Conservation (phyloP, 2,797 vertebrate species). For the Leptatherina wallacei region DNA sequence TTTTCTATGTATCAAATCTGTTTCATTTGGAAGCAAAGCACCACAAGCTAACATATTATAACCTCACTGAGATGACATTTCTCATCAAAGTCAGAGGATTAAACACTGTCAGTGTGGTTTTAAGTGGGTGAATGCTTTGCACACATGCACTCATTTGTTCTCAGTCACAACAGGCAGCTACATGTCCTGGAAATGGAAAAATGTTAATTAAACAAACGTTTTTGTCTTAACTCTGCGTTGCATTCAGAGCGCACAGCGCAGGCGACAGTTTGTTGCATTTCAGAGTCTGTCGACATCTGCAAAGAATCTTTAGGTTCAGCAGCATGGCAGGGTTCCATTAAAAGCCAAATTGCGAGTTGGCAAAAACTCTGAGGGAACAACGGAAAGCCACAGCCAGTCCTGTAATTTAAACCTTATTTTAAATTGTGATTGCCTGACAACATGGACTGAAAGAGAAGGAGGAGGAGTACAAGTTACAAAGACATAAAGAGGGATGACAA, state of each 20-base stretch:
- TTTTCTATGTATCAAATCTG: slow-evolving; percentile 2
- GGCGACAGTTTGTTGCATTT: slow-evolving; percentile 89
- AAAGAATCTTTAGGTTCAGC: slow-evolving; percentile 95
- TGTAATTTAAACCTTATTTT: slow-evolving; percentile 99
- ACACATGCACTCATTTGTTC: slow-evolving; percentile 27
- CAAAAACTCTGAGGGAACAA: slow-evolving; percentile 97
- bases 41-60: neutral
- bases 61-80: neutral
- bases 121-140: slow-evolving; percentile 7
- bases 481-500: slow-evolving; percentile 29
- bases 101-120: slow-evolving; percentile 21
- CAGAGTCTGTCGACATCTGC: slow-evolving; percentile 94
- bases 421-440: slow-evolving; percentile 91
- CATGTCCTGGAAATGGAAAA: slow-evolving; percentile 23
- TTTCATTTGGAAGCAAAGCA: neutral
- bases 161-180: slow-evolving; percentile 33
- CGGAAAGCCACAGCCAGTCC: slow-evolving; percentile 94
- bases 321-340: slow-evolving; percentile 99
- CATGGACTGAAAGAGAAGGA: slow-evolving; percentile 69
- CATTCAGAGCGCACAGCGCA: slow-evolving; percentile 49
- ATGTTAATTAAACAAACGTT: slow-evolving; percentile 32
- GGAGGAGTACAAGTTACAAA: slow-evolving; percentile 38
- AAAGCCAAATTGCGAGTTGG: slow-evolving; percentile 97
- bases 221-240: slow-evolving; percentile 35
- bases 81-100: slow-evolving; percentile 16